These are phyloP conservation scores for Malthinus seriepunctatus DNA, from an alignment of 2,888 invertebrate genomes.

Conservation along the genomic window DNA sequence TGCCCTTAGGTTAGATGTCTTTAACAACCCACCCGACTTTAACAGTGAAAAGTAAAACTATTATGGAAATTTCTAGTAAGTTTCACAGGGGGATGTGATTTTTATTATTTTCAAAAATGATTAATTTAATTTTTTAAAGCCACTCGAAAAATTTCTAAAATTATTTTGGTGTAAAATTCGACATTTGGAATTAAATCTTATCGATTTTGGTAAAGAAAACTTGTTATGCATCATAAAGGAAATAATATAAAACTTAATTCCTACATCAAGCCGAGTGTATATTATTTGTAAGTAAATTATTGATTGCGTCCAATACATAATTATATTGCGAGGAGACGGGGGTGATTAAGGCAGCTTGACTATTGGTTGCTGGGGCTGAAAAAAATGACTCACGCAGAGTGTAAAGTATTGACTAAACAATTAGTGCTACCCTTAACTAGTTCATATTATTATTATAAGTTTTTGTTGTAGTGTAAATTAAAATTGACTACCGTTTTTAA, in stretches of 20 bases:
- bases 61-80: too few relatives aligned
- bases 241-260: constrained; percentile 20
- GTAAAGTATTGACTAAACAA: constrained; percentile 59
- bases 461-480: constrained; percentile 26
- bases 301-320: constrained; percentile 57
- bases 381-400: constrained; percentile 59
- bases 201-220: too few relatives aligned
- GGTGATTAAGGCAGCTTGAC: constrained; percentile 55
- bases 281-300: constrained; percentile 53
- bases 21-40: too few relatives aligned
- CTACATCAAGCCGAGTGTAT: constrained; percentile 31
- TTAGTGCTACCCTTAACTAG: constrained; percentile 56
- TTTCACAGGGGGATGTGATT: too few relatives aligned
- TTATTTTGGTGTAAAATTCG: too few relatives aligned
- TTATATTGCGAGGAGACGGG: constrained; percentile 53
- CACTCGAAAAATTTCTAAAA: too few relatives aligned
- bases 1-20: too few relatives aligned
- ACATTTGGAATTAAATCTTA: too few relatives aligned
- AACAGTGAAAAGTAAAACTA: too few relatives aligned
- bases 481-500: not conserved
- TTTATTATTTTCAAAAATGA: too few relatives aligned
- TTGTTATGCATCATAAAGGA: constrained; percentile 15
- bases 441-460: constrained; percentile 48
- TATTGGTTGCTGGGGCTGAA: constrained; percentile 57
- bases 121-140: too few relatives aligned